Conservation (phyloP, 2,797 vertebrate genomes). For the Hafferia zeledoni region DNA sequence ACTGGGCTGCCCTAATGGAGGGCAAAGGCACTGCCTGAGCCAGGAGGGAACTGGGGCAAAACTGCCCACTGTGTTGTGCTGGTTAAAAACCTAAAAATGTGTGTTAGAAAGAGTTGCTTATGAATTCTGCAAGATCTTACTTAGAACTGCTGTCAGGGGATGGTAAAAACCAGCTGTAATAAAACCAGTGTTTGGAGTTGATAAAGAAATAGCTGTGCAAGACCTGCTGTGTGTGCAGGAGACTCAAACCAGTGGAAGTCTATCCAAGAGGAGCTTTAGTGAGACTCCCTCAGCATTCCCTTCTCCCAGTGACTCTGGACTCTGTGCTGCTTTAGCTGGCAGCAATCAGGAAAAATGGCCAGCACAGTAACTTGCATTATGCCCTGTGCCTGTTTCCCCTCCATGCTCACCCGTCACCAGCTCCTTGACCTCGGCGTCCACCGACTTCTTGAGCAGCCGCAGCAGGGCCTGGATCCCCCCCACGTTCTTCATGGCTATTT, state of each 20-base stretch:
- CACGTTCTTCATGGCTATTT: constrained; percentile 92
- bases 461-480: constrained; percentile 93
- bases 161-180: neutral
- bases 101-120: neutral
- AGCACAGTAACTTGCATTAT: neutral
- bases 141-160: neutral
- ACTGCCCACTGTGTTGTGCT: neutral
- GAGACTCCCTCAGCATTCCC: neutral
- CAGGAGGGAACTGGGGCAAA: neutral
- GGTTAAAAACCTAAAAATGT: neutral
- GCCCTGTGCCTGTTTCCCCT: neutral
- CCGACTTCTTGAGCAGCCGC: constrained; percentile 90
- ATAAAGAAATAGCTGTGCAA: neutral
- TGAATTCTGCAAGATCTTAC: neutral
- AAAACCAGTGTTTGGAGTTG: neutral
- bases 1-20: neutral
- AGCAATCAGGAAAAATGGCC: neutral
- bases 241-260: neutral
- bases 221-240: neutral
- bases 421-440: constrained; percentile 92
- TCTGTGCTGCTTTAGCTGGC: neutral
- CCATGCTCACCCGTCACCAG: constrained; percentile 90
- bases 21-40: neutral
- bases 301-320: neutral
- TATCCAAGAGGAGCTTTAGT: neutral